These are phyloP conservation scores for Drosophila navojoa DNA, from an alignment of 1,140 invertebrate species.

Conservation along the genomic window DNA sequence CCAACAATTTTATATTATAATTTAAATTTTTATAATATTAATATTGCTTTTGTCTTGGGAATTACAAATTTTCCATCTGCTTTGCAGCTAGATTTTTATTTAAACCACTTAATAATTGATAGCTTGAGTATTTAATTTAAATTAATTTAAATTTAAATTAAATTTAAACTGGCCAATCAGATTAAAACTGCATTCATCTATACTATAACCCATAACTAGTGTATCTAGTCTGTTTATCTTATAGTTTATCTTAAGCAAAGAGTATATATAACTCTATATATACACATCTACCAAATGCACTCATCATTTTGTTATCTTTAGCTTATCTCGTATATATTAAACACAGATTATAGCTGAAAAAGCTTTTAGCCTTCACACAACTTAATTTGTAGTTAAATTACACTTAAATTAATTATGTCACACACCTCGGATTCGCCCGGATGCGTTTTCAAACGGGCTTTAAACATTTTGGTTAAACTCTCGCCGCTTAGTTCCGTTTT, in stretches of 20 bases:
- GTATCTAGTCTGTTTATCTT: background rate
- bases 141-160: too few relatives aligned
- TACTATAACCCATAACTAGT: too few relatives aligned
- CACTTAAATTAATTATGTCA: slow-evolving; percentile 3
- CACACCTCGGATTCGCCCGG: slow-evolving; percentile 67
- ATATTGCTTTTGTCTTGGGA: too few relatives aligned
- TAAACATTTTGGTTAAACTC: slow-evolving; percentile 79
- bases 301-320: slow-evolving; percentile 3
- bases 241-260: background rate
- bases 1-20: too few relatives aligned
- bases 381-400: background rate
- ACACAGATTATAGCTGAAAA: slow-evolving; percentile 6
- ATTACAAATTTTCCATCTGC: too few relatives aligned
- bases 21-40: too few relatives aligned
- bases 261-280: background rate
- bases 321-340: slow-evolving; percentile 5
- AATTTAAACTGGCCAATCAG: too few relatives aligned
- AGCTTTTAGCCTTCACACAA: background rate
- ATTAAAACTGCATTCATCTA: too few relatives aligned
- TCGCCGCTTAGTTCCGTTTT: slow-evolving; percentile 77
- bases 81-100: too few relatives aligned
- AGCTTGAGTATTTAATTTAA: too few relatives aligned
- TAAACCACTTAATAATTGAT: too few relatives aligned
- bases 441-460: slow-evolving; percentile 74
- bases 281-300: background rate